Percentiles rank a stretch among this genome's conserved stretches.
These are phyloP conservation scores for Rhadinocentrus ornatus DNA, from an alignment of 2,797 vertebrate genomes.

Conservation along the genomic window DNA sequence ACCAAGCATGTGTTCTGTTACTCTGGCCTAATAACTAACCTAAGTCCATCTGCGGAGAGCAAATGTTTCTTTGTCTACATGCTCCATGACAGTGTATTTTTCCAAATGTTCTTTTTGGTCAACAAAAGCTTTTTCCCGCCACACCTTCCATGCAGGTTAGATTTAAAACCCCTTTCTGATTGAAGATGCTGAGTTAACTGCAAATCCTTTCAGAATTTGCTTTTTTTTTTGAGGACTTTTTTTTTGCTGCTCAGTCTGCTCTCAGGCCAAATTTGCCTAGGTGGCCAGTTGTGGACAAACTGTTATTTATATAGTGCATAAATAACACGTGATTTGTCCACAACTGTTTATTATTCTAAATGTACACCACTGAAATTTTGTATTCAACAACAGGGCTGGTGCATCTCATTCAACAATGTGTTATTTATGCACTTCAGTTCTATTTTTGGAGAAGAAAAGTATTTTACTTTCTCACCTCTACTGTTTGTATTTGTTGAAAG, in stretches of 20 bases:
- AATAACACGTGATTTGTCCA: no score
- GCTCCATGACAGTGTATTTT: not conserved
- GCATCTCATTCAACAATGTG: not conserved
- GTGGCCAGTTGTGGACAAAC: not conserved
- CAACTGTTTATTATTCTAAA: not conserved
- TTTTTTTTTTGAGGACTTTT: not conserved
- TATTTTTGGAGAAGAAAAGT: not conserved
- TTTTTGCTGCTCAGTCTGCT: not conserved
- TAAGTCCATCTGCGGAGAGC: not conserved
- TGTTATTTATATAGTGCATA: no score
- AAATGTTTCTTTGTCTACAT: not conserved
- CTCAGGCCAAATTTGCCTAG: not conserved
- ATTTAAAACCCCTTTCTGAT: not conserved
- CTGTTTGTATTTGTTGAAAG: conserved; percentile 91
- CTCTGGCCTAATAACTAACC: not conserved
- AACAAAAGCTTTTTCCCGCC: not conserved
- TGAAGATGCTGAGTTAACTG: not conserved
- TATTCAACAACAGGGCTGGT: not conserved
- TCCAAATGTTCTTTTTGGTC: not conserved
- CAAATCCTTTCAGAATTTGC: not conserved
- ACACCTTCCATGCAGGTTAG: not conserved
- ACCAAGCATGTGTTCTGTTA: not conserved
- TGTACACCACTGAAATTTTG: not conserved
- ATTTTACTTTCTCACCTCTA: conserved; percentile 85
- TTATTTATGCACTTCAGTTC: conserved; percentile 9